A percentile compares a stretch with the other conserved stretches of the same genome.
phyloP scores from a whole-genome alignment of 2,888 invertebrate species.

The Cepaea hortensis region DNA sequence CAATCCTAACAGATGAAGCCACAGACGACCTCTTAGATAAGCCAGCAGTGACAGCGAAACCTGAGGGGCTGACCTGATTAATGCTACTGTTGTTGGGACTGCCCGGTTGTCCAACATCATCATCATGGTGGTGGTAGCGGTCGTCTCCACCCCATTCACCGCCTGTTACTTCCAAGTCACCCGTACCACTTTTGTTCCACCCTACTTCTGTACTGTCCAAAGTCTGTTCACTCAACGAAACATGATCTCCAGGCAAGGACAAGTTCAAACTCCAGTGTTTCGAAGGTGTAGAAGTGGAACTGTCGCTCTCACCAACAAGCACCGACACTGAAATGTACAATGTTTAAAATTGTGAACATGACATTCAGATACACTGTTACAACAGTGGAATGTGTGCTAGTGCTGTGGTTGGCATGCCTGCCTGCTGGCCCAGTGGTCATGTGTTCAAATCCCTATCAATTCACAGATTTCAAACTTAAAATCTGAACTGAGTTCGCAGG shows the following conservation, averaged over 20 bases:
- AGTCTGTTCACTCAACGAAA: slow-evolving; percentile 1
- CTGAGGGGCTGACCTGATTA: not conserved
- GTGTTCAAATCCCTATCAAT: too few relatives aligned
- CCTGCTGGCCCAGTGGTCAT: too few relatives aligned
- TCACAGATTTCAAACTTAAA: too few relatives aligned
- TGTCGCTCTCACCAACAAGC: slow-evolving; percentile 12
- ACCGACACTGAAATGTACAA: not conserved
- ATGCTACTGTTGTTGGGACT: slow-evolving; percentile 1
- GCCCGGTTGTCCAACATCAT: not conserved
- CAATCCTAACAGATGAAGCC: not conserved
- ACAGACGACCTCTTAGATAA: not conserved
- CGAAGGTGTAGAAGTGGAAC: not conserved
- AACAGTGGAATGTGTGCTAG: too few relatives aligned
- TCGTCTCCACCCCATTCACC: slow-evolving; percentile 37
- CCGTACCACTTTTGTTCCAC: slow-evolving; percentile 12
- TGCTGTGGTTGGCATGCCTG: too few relatives aligned
- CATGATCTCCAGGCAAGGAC: not conserved
- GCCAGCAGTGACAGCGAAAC: not conserved
- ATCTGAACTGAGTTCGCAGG: too few relatives aligned
- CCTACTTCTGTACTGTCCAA: not conserved
- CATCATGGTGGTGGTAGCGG: not conserved
- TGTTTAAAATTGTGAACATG: too few relatives aligned
- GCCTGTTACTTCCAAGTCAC: not conserved
- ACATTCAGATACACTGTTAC: too few relatives aligned
- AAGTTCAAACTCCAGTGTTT: slow-evolving; percentile 7